Evolutionary conservation across 2,888 invertebrate species (phyloP), one percentile per base, ranked within the genome.

Genomic region (Diogma glabrata): DNA sequence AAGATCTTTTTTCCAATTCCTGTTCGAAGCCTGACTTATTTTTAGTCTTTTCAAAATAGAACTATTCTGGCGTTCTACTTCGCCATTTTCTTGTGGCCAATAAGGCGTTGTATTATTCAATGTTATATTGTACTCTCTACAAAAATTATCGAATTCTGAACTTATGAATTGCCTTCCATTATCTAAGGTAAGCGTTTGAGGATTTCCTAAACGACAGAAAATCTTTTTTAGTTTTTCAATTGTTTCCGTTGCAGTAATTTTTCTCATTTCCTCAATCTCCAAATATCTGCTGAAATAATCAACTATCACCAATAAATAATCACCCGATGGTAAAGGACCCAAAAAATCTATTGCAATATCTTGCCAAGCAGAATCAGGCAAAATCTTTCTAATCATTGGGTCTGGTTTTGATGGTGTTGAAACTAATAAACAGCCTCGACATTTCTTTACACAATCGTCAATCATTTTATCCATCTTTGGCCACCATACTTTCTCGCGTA

Each of bases 31-130:
- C n/a, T n/a, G n/a, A n/a, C n/a, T n/a, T n/a, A n/a, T n/a, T n/a
- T n/a, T n/a, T n/a, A n/a, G n/a, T n/a, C n/a, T n/a, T n/a, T n/a
- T n/a, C n/a, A n/a, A n/a, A n/a, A n/a, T n/a, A n/a, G n/a, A n/a
- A 33, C 52, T 57, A 51, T 61, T 62, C 51, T 59, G 59, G 24
- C 58, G 57, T 47, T 62, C 62, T 1, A 61, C 61, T 49, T 59
- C 59, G n/a, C 60, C 60, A 54, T 64, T 63, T 24, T 59, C 49
- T 50, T 56, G 56, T 3, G 59, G 58, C 57, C 57, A 60, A 22
- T 54, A 57, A 12, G 59, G 58, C 9, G 57, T 58, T 22, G 59
- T 59, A 22, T 49, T 55, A 9, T 52, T 51, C n/a, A 54, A 51
- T 45, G 51, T 43, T 14, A 59, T 57, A 16, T 58, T 59, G 10